Base-by-base conservation (phyloP, 2,113 vertebrate genomes). In the Ciconia maguari region DNA sequence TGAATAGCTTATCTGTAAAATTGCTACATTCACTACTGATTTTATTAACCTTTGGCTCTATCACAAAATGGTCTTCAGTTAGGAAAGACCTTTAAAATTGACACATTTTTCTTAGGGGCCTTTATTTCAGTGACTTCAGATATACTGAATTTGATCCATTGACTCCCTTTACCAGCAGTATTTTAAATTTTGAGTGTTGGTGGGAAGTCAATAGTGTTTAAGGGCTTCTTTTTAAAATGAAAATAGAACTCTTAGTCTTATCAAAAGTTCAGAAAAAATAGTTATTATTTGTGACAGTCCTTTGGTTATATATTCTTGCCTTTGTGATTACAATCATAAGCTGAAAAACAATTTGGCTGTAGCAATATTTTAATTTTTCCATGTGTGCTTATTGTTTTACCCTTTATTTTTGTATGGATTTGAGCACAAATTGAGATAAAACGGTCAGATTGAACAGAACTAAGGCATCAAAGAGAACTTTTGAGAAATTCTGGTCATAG, bases 1-100 rank as follows among this genome's bases (percentile, higher is more conserved):
- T 99, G 98, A 99, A 99, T 99, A 98, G 98, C 98, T 99, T 99
- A 99, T 99, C 99, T 99, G 99, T 99, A 99, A 99, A 99, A 99
- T 98, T 99, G 98, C 98, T 99, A 99, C 99, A 99, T 99, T 99
- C 98, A 98, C 98, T 97, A 98, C 98, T 98, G 98, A 99, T 99
- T 99, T 99, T 99, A 99, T 99, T 99, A 99, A 99, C 99, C 99
- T 99, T 99, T 99, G 99, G 98, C 99, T 99, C 97, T 98, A 98
- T 98, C 98, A 98, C 98, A 98, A 98, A 98, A 98, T 98, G 98
- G 98, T 98, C 98, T 97, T 98, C 97, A 98, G 98, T 98, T 98
- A 98, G 97, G 96, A 98, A 98, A 98, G 98, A 98, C 98, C 98
- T 98, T 98, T 98, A 98, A 98, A 98, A 98, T 98, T 98, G 98